Percentiles rank a stretch among this genome's conserved stretches.
phyloP scores from a whole-genome alignment of 2,797 vertebrate genomes.

The Mionectes olivaceus region DNA sequence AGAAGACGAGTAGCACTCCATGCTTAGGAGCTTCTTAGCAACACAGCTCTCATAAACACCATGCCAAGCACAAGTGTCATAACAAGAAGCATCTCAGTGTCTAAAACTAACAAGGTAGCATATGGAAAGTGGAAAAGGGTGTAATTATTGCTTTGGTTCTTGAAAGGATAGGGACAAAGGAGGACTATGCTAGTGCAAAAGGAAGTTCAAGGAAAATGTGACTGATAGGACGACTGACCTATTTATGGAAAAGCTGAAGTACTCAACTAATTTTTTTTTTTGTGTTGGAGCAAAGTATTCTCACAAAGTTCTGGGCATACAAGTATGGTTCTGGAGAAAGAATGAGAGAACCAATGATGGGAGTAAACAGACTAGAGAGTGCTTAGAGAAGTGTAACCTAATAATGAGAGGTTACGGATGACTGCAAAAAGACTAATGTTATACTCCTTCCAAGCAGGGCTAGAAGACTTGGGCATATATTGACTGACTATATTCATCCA shows the following conservation, averaged over 20 bases:
- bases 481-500: neutral
- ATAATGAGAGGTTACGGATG: neutral
- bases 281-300: neutral
- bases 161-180: neutral
- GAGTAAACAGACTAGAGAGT: neutral
- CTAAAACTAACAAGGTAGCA: neutral
- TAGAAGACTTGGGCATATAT: neutral
- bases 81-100: neutral
- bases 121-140: neutral
- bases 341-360: neutral
- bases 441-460: neutral
- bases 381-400: neutral
- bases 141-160: neutral
- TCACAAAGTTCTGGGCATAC: neutral
- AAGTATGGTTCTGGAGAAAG: neutral
- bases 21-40: neutral
- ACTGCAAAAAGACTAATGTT: neutral
- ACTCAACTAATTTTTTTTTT: neutral
- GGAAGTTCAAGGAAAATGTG: neutral
- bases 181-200: neutral
- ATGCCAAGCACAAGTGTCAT: neutral
- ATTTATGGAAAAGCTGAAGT: neutral
- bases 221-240: neutral
- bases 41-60: neutral
- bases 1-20: neutral